These are phyloP conservation scores for Eulithis prunata DNA, from an alignment of 2,888 invertebrate genomes.

Conservation along the genomic window DNA sequence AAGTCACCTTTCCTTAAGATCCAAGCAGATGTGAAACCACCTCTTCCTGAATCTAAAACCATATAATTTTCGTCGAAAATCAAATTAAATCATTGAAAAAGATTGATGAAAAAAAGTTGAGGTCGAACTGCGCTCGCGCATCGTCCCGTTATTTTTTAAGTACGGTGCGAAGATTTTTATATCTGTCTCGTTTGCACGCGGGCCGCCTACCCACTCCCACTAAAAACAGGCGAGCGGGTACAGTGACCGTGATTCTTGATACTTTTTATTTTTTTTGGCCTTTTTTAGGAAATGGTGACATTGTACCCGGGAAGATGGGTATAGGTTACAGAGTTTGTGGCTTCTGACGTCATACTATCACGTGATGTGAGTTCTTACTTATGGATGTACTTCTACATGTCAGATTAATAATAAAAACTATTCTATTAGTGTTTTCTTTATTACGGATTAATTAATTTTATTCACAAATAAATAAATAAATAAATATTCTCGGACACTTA, in stretches of 20 bases:
- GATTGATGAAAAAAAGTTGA: constrained; percentile 60
- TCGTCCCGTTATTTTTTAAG: constrained; percentile 62
- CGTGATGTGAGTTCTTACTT: too few relatives aligned
- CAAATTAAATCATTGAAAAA: constrained; percentile 64
- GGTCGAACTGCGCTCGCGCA: constrained; percentile 65
- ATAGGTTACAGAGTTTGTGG: constrained; percentile 3
- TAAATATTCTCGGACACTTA: too few relatives aligned
- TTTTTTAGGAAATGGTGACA: constrained; percentile 25
- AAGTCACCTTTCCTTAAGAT: constrained; percentile 10
- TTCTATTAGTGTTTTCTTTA: too few relatives aligned
- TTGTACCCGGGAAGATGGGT: constrained; percentile 15
- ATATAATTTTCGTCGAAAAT: constrained; percentile 63
- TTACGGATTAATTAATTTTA: too few relatives aligned
- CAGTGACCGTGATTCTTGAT: constrained; percentile 62
- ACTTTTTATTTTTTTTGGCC: constrained; percentile 54
- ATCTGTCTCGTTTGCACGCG: constrained; percentile 60
- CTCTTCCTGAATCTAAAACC: constrained; percentile 48
- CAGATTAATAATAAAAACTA: too few relatives aligned
- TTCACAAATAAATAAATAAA: too few relatives aligned
- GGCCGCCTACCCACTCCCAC: constrained; percentile 73
- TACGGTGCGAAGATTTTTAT: constrained; percentile 45
- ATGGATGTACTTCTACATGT: too few relatives aligned
- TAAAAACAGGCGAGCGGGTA: constrained; percentile 56
- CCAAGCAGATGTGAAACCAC: constrained; percentile 43
- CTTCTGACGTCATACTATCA: neutral